Conservation (phyloP, 2,797 vertebrate species). For the Synaphobranchus kaupii region DNA sequence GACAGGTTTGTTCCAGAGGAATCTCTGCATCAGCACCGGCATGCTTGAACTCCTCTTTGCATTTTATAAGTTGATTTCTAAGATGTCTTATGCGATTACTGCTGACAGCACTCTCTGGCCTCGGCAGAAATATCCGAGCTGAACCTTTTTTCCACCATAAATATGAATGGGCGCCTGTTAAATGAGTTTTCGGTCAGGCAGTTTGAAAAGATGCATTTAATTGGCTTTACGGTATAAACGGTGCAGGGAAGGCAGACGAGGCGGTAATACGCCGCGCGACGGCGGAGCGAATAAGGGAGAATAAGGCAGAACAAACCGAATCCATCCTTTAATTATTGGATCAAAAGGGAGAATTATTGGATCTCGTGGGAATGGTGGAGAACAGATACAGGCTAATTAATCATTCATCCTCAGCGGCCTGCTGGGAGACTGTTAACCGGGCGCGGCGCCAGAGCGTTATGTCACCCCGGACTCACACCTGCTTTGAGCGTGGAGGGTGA, state of each 20-base stretch:
- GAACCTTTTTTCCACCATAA: neutral
- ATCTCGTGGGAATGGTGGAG: constrained; percentile 11
- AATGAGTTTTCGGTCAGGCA: neutral
- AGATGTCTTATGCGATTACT: neutral
- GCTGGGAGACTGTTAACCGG: constrained; percentile 30
- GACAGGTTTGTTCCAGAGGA: neutral
- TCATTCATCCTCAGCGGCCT: constrained; percentile 52
- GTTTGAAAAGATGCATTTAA: neutral
- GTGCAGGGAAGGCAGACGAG: neutral
- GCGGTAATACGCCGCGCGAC: neutral
- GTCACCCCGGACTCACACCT: constrained; percentile 49
- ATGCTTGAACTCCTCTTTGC: neutral
- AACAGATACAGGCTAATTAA: constrained; percentile 35
- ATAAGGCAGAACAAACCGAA: neutral
- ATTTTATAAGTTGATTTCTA: neutral
- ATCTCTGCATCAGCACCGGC: neutral
- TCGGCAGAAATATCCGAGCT: neutral
- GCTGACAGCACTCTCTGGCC: neutral
- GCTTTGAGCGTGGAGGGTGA: constrained; percentile 3
- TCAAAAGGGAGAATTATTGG: constrained; percentile 3
- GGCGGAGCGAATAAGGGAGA: neutral
- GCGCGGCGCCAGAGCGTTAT: constrained; percentile 47
- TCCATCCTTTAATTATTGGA: constrained; percentile 9
- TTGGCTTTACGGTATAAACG: neutral
- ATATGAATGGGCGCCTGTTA: neutral